Base-by-base conservation (phyloP, 2,113 vertebrate species). In the Machaerirhynchus nigripectus region DNA sequence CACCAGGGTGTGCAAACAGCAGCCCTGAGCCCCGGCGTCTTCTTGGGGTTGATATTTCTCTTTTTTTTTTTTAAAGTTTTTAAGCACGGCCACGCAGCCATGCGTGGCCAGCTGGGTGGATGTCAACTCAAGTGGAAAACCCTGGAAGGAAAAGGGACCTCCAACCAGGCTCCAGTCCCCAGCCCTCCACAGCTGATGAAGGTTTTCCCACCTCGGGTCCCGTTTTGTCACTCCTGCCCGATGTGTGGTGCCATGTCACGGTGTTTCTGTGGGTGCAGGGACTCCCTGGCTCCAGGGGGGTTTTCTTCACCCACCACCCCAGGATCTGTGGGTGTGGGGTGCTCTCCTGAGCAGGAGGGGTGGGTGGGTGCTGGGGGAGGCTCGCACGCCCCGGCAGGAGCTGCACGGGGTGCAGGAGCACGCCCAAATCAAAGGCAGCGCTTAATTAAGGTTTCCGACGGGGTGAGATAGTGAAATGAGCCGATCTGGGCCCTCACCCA, bases 31-130 rank as follows among this genome's bases (percentile, higher is more conserved):
- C 46, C 35, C 9, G 28, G 79, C 0, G 1, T 52, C 40, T 53
- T 23, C 57, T 33, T 7, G 28, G 40, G 53, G 17, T 50, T 33
- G 68, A 40, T 49, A 23, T 7, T 65, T 52, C 60, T 53, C 37
- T 15, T 31, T 52, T 31, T 46, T 50, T 50, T 50, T 15, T 13
- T 4, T 1, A 5, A 21, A 21, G 18, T 46, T 44, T 88, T 26
- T 7, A 63, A 88, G 52, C 39, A 35, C 0, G 0, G 33, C 22
- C 19, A 19, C 0, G 3, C 39, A 39, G 37, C 65, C 52, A 2
- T 9, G 40, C 0, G 0, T 0, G 18, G 46, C 40, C 0, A 0
- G 39, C 7, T 9, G 5, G n/a, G 65, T 8, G 28, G 55, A 13
- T 31, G 60, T 42, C 49, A 59, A 6, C 21, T 70, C 44, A 8